phyloP scores from a whole-genome alignment of 2,888 invertebrate species.

The Conomelus anceps region DNA sequence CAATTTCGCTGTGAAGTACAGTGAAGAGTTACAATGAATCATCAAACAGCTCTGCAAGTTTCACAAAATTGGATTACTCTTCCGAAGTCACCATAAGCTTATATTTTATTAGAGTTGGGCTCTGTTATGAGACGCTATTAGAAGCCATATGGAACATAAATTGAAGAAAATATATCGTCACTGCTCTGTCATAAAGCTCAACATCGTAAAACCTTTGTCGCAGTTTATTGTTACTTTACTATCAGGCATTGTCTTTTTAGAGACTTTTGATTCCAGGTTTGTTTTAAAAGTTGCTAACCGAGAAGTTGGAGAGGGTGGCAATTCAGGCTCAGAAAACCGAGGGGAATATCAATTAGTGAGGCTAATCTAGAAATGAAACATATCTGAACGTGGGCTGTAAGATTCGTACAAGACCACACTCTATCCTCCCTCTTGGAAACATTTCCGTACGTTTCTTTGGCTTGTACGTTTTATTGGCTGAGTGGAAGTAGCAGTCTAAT shows the following conservation, averaged over 20 bases:
- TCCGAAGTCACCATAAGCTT: neutral
- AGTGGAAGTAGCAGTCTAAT: neutral
- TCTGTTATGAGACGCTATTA: neutral
- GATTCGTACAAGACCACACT: neutral
- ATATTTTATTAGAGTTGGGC: too few species aligned
- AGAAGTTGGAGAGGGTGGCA: neutral
- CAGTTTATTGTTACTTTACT: neutral
- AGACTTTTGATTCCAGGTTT: neutral
- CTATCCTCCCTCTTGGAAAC: neutral
- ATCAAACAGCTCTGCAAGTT: neutral
- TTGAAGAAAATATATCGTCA: neutral
- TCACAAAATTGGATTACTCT: neutral
- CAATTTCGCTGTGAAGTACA: neutral
- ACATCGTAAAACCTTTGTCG: neutral
- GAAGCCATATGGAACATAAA: neutral
- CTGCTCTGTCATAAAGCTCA: neutral
- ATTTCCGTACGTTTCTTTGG: neutral
- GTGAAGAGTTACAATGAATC: neutral
- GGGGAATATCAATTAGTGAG: neutral
- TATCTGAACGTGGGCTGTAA: neutral
- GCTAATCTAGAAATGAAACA: neutral
- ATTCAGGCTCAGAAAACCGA: neutral
- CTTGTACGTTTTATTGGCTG: too few species aligned
- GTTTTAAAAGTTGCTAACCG: neutral
- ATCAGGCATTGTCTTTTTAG: neutral